phyloP scores from a whole-genome alignment of 2,888 invertebrate genomes.

The Pandemis heparana region DNA sequence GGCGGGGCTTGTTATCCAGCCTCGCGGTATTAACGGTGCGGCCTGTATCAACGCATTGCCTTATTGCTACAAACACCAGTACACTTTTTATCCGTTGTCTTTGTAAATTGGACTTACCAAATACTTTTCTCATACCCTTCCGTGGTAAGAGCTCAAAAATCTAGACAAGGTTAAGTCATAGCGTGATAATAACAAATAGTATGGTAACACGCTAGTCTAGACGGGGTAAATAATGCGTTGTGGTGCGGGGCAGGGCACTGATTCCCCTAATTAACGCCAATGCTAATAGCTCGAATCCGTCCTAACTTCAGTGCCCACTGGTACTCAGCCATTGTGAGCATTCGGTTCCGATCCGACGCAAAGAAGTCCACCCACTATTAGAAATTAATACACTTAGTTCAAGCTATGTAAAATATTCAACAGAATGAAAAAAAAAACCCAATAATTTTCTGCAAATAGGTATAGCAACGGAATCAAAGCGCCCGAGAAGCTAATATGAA shows the following conservation, averaged over 20 bases:
- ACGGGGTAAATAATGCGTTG: too few species aligned
- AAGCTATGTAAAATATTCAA: neutral
- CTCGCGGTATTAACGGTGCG: neutral
- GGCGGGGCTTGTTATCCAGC: conserved; percentile 17
- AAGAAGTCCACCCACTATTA: too few species aligned
- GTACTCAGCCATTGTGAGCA: too few species aligned
- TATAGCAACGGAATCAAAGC: neutral
- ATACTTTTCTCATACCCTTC: neutral
- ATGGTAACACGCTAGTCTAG: too few species aligned
- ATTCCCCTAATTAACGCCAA: too few species aligned
- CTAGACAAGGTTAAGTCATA: too few species aligned
- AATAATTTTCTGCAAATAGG: too few species aligned
- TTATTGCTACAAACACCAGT: neutral
- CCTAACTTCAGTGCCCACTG: too few species aligned
- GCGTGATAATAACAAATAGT: too few species aligned
- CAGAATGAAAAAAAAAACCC: neutral
- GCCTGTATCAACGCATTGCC: neutral
- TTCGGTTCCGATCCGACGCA: too few species aligned
- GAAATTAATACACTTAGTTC: neutral
- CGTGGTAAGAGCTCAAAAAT: neutral
- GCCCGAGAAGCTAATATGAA: neutral
- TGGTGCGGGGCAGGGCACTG: too few species aligned
- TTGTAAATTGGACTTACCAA: neutral
- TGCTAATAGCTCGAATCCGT: too few species aligned
- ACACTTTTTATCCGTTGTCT: neutral